These are phyloP conservation scores for Ctenopoma multispine DNA, from an alignment of 2,797 vertebrate genomes.

Conservation along the genomic window DNA sequence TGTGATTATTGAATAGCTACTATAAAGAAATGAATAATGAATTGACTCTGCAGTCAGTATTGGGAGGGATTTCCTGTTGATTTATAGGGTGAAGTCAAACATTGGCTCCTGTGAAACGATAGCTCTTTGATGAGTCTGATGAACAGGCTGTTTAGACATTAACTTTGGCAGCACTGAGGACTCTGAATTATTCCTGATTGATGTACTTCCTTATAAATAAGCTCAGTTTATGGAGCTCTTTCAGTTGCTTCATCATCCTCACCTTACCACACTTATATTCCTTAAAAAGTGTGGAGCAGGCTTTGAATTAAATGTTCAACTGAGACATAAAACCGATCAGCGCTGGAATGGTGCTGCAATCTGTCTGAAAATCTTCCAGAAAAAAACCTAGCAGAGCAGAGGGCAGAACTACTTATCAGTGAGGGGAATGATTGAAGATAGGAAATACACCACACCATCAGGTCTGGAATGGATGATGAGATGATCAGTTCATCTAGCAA, in stretches of 20 bases:
- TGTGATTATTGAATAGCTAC: constrained; percentile 58
- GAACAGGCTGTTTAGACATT: constrained; percentile 45
- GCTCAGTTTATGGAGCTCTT: constrained; percentile 36
- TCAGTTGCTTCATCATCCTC: constrained; percentile 36
- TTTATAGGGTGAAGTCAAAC: constrained; percentile 62
- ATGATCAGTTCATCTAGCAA: no score
- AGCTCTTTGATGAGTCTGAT: constrained; percentile 52
- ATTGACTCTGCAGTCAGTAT: constrained; percentile 56
- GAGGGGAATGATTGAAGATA: no score
- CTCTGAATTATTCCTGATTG: constrained; percentile 50
- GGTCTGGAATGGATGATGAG: no score
- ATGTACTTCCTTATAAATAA: constrained; percentile 35
- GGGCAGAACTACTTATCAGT: no score
- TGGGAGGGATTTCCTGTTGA: constrained; percentile 61
- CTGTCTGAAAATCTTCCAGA: no score
- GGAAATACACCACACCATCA: no score
- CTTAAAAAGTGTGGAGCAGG: constrained; percentile 11
- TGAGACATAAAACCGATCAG: constrained; percentile 17
- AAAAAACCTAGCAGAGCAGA: no score
- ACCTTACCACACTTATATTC: constrained; percentile 18
- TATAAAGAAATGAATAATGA: constrained; percentile 66
- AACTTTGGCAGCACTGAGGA: constrained; percentile 39
- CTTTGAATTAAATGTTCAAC: constrained; percentile 5
- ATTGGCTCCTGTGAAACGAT: constrained; percentile 40
- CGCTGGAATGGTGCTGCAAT: no score